phyloP scores from a whole-genome alignment of 2,888 invertebrate species.

The Tetranychus truncatus region DNA sequence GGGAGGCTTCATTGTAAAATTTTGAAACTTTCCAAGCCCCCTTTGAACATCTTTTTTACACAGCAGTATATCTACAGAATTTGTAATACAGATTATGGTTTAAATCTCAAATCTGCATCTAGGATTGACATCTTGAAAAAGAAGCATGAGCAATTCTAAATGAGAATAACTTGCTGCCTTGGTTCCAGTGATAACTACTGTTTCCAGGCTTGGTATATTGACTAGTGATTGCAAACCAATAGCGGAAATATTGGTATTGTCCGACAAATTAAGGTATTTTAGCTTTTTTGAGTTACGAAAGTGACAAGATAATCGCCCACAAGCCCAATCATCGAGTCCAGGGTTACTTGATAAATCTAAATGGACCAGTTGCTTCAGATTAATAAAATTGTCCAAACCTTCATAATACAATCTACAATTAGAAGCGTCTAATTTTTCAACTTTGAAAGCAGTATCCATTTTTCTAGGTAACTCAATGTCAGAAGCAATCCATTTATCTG shows the following conservation, averaged over 20 bases:
- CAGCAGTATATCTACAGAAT: no score
- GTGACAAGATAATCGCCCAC: conserved; percentile 18
- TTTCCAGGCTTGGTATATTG: not conserved
- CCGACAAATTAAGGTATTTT: conserved; percentile 6
- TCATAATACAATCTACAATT: conserved; percentile 48
- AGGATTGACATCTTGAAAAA: not conserved
- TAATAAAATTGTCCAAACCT: conserved; percentile 54
- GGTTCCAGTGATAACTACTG: conserved; percentile 1
- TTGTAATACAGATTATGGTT: not conserved
- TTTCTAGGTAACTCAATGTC: not conserved
- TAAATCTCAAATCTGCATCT: conserved; percentile 1
- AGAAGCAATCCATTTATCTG: not conserved
- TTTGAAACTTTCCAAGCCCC: no score
- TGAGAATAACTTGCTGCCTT: not conserved
- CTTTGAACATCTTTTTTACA: no score
- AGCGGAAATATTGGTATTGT: not conserved
- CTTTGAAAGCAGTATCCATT: not conserved
- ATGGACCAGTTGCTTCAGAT: conserved; percentile 25
- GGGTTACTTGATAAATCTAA: conserved; percentile 16
- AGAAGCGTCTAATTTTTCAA: not conserved
- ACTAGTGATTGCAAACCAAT: not conserved
- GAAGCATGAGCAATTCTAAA: not conserved
- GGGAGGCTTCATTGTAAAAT: no score
- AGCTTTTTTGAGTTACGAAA: conserved; percentile 14
- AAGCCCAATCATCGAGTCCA: conserved; percentile 17